Conservation (phyloP, 2,888 invertebrate species). For the Leucozona laternaria region DNA sequence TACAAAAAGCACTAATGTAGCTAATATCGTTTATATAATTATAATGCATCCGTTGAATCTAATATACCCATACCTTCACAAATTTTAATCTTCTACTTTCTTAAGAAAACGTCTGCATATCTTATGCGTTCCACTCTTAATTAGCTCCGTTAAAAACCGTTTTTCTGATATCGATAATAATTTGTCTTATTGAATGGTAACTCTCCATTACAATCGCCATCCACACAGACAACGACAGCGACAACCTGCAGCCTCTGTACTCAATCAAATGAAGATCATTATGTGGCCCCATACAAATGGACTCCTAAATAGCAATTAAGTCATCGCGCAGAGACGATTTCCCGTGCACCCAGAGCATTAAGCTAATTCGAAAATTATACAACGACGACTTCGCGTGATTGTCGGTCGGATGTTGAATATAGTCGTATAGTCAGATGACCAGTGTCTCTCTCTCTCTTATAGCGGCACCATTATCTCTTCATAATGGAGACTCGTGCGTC, state of each 20-base stretch:
- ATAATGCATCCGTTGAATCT: constrained; percentile 17
- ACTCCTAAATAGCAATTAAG: constrained; percentile 75
- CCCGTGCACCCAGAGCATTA: constrained; percentile 71
- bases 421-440: background rate
- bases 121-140: constrained; percentile 48
- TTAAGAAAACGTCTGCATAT: constrained; percentile 27
- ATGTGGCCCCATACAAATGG: constrained; percentile 62
- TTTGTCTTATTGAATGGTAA: constrained; percentile 74
- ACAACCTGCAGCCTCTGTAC: constrained; percentile 55
- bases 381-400: constrained; percentile 57
- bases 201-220: constrained; percentile 59
- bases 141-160: constrained; percentile 68
- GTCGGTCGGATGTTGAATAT: constrained; percentile 34
- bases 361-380: constrained; percentile 76
- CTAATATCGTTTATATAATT: constrained; percentile 25
- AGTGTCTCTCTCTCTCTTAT: constrained; percentile 23
- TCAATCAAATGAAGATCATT: constrained; percentile 69
- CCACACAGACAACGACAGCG: constrained; percentile 36
- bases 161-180: constrained; percentile 71
- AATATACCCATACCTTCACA: background rate
- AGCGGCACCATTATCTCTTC: constrained; percentile 43
- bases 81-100: background rate
- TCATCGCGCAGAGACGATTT: constrained; percentile 62
- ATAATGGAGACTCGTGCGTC: constrained; percentile 35
- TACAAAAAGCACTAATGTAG: constrained; percentile 46